Percentiles rank a stretch among this genome's conserved stretches.
Evolutionary conservation across 1,140 invertebrate species (phyloP).

Genomic region (Acyrthosiphon pisum): DNA sequence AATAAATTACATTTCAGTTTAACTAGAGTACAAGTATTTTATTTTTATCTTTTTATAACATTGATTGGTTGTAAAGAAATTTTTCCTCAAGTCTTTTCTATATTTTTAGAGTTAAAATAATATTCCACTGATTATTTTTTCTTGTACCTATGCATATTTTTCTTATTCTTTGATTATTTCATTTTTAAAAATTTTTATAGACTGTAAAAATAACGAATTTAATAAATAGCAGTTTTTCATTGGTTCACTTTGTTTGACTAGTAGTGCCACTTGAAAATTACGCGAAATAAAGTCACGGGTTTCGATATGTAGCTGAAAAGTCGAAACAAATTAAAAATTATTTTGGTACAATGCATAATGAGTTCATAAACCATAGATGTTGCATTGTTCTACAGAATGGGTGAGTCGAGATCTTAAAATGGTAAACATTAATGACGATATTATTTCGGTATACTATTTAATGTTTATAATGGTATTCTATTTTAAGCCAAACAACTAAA

Average conservation of each 20-base stretch:
- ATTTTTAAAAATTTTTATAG: neutral
- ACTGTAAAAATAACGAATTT: neutral
- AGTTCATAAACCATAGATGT: neutral
- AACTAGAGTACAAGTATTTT: neutral
- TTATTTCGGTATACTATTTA: neutral
- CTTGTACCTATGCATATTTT: too few species aligned
- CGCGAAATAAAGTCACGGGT: neutral
- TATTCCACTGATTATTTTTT: neutral
- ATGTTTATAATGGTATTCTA: neutral
- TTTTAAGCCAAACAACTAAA: slow-evolving; percentile 8
- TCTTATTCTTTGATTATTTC: neutral
- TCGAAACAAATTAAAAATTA: neutral
- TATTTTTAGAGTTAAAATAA: neutral
- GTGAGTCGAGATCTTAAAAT: neutral
- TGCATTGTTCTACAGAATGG: neutral
- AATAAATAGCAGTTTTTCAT: neutral
- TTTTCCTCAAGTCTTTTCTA: neutral
- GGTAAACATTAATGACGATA: neutral
- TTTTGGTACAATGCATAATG: neutral
- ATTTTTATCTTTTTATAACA: neutral
- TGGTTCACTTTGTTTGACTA: neutral
- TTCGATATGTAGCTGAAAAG: neutral
- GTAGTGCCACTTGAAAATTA: neutral
- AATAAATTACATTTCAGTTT: slow-evolving; percentile 16
- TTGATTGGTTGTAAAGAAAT: neutral